Conservation (phyloP, 2,797 vertebrate species). For the Melanogrammus aeglefinus region DNA sequence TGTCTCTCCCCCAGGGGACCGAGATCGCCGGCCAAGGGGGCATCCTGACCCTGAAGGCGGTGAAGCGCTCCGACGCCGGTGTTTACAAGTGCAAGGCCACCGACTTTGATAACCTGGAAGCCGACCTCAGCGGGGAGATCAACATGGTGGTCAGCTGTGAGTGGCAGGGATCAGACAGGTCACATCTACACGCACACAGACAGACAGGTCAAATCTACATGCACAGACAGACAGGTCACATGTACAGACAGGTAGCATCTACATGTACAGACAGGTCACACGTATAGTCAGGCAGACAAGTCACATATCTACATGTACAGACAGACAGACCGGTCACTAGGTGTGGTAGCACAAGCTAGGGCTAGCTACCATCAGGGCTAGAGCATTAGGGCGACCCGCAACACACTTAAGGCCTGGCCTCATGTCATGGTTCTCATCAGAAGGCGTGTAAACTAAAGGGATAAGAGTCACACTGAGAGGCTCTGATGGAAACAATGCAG, state of each 20-base stretch:
- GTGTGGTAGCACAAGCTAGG: too few species aligned
- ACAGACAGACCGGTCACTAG: too few species aligned
- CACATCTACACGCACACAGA: too few species aligned
- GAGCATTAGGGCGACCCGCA: too few species aligned
- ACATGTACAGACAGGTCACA: too few species aligned
- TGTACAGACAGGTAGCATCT: not conserved
- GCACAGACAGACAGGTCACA: not conserved
- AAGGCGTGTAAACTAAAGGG: constrained; percentile 37
- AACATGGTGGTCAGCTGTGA: constrained; percentile 76
- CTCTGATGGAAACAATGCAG: constrained; percentile 44
- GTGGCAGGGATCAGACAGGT: constrained; percentile 36
- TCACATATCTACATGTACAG: not conserved
- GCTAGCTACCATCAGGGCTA: too few species aligned
- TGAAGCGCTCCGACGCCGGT: constrained; percentile 63
- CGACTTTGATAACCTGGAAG: constrained; percentile 66
- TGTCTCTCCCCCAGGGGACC: constrained; percentile 13
- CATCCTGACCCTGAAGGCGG: constrained; percentile 51
- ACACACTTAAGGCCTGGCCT: too few species aligned
- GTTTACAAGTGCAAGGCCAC: constrained; percentile 67
- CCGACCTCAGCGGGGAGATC: constrained; percentile 53
- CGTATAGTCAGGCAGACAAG: too few species aligned
- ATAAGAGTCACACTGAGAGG: constrained; percentile 17
- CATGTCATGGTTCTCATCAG: constrained; percentile 25
- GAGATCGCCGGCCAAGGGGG: fast-evolving
- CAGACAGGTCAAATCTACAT: not conserved